Evolutionary conservation across 2,888 invertebrate genomes (phyloP).

Genomic region (Eupsilia transversa): DNA sequence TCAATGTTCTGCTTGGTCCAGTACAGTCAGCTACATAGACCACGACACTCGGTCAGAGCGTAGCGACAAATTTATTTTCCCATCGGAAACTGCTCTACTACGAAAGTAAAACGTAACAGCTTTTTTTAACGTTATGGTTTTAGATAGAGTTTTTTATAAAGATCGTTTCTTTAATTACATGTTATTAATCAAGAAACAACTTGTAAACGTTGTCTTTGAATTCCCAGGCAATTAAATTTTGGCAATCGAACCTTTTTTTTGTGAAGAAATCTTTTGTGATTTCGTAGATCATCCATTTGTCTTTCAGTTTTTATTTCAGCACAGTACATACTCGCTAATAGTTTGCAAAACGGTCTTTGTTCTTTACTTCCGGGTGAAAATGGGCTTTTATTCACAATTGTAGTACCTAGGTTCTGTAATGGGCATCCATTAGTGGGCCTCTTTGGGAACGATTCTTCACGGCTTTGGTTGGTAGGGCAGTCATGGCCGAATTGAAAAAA

Average conservation of each 20-base stretch:
- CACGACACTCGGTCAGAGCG: constrained; percentile 45
- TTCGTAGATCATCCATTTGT: constrained; percentile 26
- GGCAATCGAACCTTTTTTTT: constrained; percentile 43
- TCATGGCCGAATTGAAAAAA: constrained; percentile 81
- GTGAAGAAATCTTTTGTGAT: constrained; percentile 12
- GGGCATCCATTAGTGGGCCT: constrained; percentile 74
- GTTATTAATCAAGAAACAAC: constrained; percentile 54
- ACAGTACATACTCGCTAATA: constrained; percentile 6
- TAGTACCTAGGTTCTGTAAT: constrained; percentile 58
- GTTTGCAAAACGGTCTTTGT: constrained; percentile 45
- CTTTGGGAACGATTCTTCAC: constrained; percentile 73
- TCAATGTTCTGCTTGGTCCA: constrained; percentile 31
- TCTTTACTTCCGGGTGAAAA: constrained; percentile 62
- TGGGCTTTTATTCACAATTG: constrained; percentile 39
- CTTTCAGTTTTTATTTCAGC: constrained; percentile 38
- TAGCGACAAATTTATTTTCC: constrained; percentile 65
- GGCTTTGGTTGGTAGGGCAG: constrained; percentile 78
- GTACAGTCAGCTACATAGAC: constrained; percentile 39
- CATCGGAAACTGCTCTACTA: constrained; percentile 61
- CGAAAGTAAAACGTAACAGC: constrained; percentile 58
- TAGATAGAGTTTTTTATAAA: constrained; percentile 44
- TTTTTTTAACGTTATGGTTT: constrained; percentile 55
- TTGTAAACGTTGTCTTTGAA: constrained; percentile 41
- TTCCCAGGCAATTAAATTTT: constrained; percentile 54
- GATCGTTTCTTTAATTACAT: constrained; percentile 55